Evolutionary conservation across 2,113 vertebrate genomes (phyloP).

Genomic region (Xiphophorus hellerii): DNA sequence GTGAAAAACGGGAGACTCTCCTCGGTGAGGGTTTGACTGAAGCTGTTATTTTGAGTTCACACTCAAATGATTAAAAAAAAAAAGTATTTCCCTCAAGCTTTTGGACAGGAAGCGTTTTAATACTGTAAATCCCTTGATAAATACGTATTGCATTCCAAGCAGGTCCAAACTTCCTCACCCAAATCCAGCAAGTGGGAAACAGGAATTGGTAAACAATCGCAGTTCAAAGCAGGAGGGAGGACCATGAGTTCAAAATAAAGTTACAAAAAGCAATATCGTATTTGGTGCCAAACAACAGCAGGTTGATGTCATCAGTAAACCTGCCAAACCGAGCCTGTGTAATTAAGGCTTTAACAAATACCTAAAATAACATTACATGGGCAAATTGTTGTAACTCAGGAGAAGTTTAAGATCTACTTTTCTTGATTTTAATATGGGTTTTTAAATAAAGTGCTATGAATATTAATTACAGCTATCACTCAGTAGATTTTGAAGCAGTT

Average conservation of each 20-base stretch:
- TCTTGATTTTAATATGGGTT: too few relatives aligned
- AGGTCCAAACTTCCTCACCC: constrained; percentile 20
- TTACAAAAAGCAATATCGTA: not conserved
- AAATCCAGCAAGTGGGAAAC: not conserved
- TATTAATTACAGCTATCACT: not conserved
- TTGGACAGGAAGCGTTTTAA: constrained; percentile 51
- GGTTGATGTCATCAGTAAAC: not conserved
- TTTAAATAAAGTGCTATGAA: too few relatives aligned
- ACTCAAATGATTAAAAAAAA: constrained; percentile 50
- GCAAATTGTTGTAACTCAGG: not conserved
- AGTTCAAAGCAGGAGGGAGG: not conserved
- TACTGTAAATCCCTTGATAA: constrained; percentile 45
- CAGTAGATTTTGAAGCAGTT: not conserved
- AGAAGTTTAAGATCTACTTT: not conserved
- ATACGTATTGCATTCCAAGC: constrained; percentile 25
- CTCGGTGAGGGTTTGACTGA: constrained; percentile 4
- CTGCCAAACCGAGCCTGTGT: not conserved
- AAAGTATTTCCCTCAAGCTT: constrained; percentile 31
- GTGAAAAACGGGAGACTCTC: too few relatives aligned
- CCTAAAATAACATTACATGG: not conserved
- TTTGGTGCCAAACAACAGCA: not conserved
- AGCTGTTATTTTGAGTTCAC: constrained; percentile 47
- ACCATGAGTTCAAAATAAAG: not conserved
- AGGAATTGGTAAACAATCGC: not conserved
- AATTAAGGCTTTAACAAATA: not conserved